Evolutionary conservation across 2,797 vertebrate species (phyloP), one percentile per base, ranked within the genome.

Genomic region (Crocidura indochinensis): DNA sequence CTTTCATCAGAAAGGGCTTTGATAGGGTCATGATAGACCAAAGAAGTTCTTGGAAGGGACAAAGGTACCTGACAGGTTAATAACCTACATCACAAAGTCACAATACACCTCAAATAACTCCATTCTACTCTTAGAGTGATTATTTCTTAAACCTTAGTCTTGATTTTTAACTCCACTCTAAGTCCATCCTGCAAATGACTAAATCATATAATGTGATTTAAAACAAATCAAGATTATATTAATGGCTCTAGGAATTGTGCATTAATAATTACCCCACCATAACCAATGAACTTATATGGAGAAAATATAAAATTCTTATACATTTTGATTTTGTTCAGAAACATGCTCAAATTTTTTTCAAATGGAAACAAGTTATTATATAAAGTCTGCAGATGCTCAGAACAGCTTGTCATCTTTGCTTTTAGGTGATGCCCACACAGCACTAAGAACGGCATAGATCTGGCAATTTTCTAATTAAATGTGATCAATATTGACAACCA

Each of bases 401-500:
- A 90, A 83, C 65, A 93, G 92, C 80, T 92, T 94, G 87, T 47
- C 38, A 38, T 87, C 51, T 80, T 73, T 51, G 85, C 65, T 87
- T 94, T 87, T 84, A 86, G 85, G 84, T 91, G 88, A 87, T 84
- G 83, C 60, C 65, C 85, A 92, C 87, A 86, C 31, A 86, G 69
- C 20, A 64, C 69, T 62, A 26, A 53, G 65, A 91, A 91, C 27
- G 84, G 69, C 72, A 81, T 82, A 91, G 69, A 95, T 73, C 47
- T 93, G 71, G 80, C 77, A 77, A 86, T 94, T 95, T 95, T 90
- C 71, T 90, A 80, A 90, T 93, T 95, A 94, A 95, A 84, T 0
- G 4, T 87, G 87, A 94, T 95, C 92, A 90, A 67, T 94, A 93
- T 95, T 95, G 96, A 95, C 90, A 95, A 79, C 47, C 29, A 81